Conservation (phyloP, 2,113 vertebrate genomes). For the Chrysemys picta region DNA sequence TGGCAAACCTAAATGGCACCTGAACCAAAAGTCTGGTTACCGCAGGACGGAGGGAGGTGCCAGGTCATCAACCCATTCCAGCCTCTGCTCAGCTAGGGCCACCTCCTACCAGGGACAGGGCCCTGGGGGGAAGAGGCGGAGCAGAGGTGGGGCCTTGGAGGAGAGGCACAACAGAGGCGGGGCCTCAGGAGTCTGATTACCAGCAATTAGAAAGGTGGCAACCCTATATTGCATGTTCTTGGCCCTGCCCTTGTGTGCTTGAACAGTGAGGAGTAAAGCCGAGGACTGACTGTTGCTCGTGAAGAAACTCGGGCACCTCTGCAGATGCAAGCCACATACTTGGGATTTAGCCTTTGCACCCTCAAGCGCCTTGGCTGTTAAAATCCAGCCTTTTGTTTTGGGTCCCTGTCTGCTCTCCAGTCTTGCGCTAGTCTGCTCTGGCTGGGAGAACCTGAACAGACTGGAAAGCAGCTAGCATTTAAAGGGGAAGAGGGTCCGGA, state of each 20-base stretch:
- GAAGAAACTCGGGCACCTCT: background rate
- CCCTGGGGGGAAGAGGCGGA: too few relatives aligned
- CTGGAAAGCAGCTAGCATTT: background rate
- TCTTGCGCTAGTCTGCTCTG: background rate
- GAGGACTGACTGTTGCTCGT: background rate
- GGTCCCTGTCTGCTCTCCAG: background rate
- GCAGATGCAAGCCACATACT: background rate
- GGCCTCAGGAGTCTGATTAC: too few relatives aligned
- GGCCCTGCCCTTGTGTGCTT: background rate
- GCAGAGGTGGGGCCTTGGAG: too few relatives aligned
- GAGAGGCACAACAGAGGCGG: too few relatives aligned
- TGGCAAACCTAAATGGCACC: too few relatives aligned
- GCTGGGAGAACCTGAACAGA: background rate
- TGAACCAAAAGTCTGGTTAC: too few relatives aligned
- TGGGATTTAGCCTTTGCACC: background rate
- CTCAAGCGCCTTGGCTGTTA: background rate
- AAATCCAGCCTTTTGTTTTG: rapidly evolving
- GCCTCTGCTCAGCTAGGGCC: too few relatives aligned
- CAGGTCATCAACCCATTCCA: too few relatives aligned
- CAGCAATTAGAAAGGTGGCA: too few relatives aligned
- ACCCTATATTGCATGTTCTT: background rate
- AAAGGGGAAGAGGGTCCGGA: background rate
- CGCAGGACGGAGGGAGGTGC: too few relatives aligned
- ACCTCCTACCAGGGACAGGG: too few relatives aligned
- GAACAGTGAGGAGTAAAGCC: background rate